phyloP scores from a whole-genome alignment of 1,140 invertebrate genomes.

The Drosophila lacertosa region DNA sequence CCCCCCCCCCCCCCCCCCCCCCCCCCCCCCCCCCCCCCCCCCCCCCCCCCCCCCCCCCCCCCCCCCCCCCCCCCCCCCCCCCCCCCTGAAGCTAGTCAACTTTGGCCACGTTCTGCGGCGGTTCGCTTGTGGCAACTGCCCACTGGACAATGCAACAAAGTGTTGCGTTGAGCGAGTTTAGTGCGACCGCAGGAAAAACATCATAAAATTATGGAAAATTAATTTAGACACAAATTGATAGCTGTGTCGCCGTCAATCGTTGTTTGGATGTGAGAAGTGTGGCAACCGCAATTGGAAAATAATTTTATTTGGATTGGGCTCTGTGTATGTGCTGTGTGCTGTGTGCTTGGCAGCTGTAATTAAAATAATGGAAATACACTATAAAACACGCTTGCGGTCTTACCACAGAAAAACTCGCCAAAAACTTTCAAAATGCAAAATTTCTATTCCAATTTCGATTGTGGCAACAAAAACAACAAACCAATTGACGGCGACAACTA shows the following conservation, averaged over 20 bases:
- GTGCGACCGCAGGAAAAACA: conserved; percentile 43
- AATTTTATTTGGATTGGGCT: conserved; percentile 42
- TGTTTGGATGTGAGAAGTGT: conserved; percentile 7
- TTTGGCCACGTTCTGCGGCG: conserved; percentile 3
- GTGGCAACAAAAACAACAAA: conserved; percentile 8
- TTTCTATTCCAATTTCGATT: conserved; percentile 36
- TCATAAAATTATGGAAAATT: conserved; percentile 72
- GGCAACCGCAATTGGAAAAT: conserved; percentile 72
- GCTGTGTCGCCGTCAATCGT: conserved; percentile 5
- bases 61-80: conserved; percentile 2
- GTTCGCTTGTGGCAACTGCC: conserved; percentile 1
- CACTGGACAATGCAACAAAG: background rate
- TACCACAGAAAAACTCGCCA: conserved; percentile 54
- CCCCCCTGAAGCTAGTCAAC: conserved; percentile 32
- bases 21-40: conserved; percentile 2
- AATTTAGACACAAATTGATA: conserved; percentile 58
- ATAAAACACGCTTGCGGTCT: conserved; percentile 49
- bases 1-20: background rate
- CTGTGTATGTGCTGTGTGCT: background rate
- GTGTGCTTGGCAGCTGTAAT: conserved; percentile 60
- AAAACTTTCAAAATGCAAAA: conserved; percentile 32
- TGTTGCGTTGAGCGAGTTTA: conserved; percentile 9
- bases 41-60: background rate
- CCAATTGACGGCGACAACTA: conserved; percentile 1
- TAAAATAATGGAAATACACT: conserved; percentile 73